A percentile compares a stretch with the other conserved stretches of the same genome.
phyloP scores from a whole-genome alignment of 2,888 invertebrate genomes.

The Dicyrtoma fusca region DNA sequence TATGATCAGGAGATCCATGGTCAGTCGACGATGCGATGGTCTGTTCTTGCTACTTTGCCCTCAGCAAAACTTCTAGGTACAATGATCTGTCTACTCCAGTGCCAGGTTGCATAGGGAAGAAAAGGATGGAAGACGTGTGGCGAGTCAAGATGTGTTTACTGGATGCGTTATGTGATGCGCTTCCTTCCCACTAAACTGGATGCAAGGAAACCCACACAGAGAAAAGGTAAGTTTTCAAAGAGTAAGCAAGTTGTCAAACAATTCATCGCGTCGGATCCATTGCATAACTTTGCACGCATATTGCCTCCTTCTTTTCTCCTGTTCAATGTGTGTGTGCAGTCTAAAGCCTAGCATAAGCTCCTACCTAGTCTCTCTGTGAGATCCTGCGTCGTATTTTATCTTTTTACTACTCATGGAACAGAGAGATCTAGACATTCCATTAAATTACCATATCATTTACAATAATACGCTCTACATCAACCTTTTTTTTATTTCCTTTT shows the following conservation, averaged over 20 bases:
- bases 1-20: too few relatives aligned
- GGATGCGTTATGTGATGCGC: too few relatives aligned
- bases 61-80: constrained; percentile 18
- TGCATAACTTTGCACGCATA: constrained; percentile 36
- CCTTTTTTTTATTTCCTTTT: not conserved
- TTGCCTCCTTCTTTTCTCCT: not conserved
- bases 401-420: too few relatives aligned
- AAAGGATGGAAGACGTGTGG: not conserved
- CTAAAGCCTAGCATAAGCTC: not conserved
- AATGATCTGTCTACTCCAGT: constrained; percentile 24
- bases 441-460: constrained; percentile 34
- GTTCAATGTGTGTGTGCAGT: not conserved
- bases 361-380: too few relatives aligned
- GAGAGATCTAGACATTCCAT: constrained; percentile 31
- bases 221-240: not conserved
- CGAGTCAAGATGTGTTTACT: not conserved
- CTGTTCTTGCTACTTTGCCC: constrained; percentile 30
- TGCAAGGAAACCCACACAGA: constrained; percentile 8
- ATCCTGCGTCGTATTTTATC: constrained; percentile 2
- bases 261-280: not conserved
- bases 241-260: too few relatives aligned
- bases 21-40: too few relatives aligned
- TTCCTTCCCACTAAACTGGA: not conserved
- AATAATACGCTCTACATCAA: constrained; percentile 15
- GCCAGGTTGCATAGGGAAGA: not conserved